phyloP scores from a whole-genome alignment of 1,140 invertebrate species.

The Solen grandis region DNA sequence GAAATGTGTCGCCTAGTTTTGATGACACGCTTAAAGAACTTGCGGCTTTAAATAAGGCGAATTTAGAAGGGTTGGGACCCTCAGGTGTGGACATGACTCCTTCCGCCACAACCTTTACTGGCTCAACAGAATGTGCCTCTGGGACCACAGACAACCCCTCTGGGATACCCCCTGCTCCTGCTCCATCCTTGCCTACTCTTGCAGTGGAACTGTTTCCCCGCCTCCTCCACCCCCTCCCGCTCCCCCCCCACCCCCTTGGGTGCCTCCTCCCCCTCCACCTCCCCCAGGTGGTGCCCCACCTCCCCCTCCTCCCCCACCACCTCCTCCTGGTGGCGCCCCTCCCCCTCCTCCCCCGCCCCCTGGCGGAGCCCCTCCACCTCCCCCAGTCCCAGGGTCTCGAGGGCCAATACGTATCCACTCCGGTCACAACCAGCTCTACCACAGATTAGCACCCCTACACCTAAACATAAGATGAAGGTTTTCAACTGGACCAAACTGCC shows the following conservation, averaged over 20 bases:
- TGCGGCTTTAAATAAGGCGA: no score
- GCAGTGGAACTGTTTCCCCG: neutral
- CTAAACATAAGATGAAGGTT: slow-evolving; percentile 78
- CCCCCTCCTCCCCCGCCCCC: slow-evolving; percentile 25
- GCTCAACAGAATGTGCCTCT: no score
- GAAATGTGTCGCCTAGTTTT: no score
- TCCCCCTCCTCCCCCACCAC: slow-evolving; percentile 18
- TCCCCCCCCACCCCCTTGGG: neutral
- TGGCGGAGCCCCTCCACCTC: neutral
- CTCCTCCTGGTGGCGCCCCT: neutral
- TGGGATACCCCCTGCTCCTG: neutral
- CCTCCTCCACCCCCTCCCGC: slow-evolving; percentile 30
- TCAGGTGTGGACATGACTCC: no score
- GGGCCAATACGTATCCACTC: slow-evolving; percentile 45
- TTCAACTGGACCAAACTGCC: slow-evolving; percentile 80
- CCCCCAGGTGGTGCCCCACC: neutral
- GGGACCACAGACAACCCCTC: neutral
- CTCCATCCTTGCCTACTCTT: slow-evolving; percentile 32
- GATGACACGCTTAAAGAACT: no score
- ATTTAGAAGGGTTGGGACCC: no score
- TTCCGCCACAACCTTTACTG: slow-evolving; percentile 20
- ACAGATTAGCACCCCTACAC: slow-evolving; percentile 65
- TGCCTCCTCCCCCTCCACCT: slow-evolving; percentile 26
- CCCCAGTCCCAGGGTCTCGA: no score
- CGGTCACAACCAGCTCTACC: slow-evolving; percentile 48